Base-by-base conservation (phyloP, 2,797 vertebrate genomes). In the Pipistrellus pipistrellus region DNA sequence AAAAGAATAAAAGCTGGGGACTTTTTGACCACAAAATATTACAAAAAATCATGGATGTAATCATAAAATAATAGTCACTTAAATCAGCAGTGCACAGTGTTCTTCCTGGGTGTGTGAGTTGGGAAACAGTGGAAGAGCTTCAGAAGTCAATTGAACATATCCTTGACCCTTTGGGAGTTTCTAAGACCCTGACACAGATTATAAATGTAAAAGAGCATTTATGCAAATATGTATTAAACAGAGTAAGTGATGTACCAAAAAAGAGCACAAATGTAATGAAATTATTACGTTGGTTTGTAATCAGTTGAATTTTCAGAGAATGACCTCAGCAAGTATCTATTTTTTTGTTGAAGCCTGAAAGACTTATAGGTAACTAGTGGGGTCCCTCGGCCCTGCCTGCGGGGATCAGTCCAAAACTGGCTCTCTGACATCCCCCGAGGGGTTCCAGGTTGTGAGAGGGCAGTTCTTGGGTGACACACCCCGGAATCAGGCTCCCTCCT, bases 321-420 rank as follows among this genome's bases (percentile, higher is more conserved):
- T 38, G 41, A 27, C 32, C 46, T 85, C 62, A 32, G 73, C 38
- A 17, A 51, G n/a, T 86, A 46, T 62, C 64, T 93, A 41, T 35
- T 82, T 73, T 77, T 38, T 71, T 86, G 27, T 91, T 91, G 88
- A 85, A 97, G 30, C 87, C 89, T 71, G 69, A 97, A 90, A 25
- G 94, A 53, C 94, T 93, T 95, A 76, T 14, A 81, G 32, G 38
- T 95, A 95, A 96, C 59, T 14, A 62, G 4, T 59, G 25, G 27
- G 59, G 27, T 15, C 13, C 13, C 27, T 62, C 2, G 6, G 59
- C 59, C 59, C 30, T 13, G 59, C 27, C 59, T 62, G 27, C 2
- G 0, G 27, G 13, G 6, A 62, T 62, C 59, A 62, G 59, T 27
- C 59, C 4, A 2, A 62, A 30, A 62, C 59, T 1, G 6, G 59